Base-by-base conservation (phyloP, 2,888 invertebrate genomes). In the Conchocele bisecta region DNA sequence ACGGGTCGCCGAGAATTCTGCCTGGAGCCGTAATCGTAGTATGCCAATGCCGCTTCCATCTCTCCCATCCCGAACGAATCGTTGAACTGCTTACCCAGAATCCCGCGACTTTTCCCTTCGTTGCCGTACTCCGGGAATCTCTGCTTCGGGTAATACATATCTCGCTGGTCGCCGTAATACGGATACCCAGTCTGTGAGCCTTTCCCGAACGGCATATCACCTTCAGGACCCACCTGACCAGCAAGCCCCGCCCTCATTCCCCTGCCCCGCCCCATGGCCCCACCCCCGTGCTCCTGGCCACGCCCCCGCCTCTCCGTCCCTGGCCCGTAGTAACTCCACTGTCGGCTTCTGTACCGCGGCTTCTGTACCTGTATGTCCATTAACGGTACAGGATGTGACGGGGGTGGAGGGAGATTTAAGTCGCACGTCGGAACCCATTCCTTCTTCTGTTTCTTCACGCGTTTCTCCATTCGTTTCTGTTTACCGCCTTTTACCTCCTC, bases 81-180 rank as follows among this genome's bases (percentile, higher is more conserved):
- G n/a, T n/a, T n/a, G 3, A 20, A 20, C 29, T 59, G 53, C n/a
- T 31, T 11, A 29, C 46, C 44, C 15, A 50, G 33, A 17, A 59
- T 57, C n/a, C 69, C 60, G n/a, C 59, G 33, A 44, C 58, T 56
- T 11, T 48, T 46, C 9, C 20, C 7, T 15, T 59, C 67, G 0
- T 17, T 13, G 13, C 54, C 17, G 31, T 60, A 68, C 5, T 42
- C 50, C 2, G 42, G 15, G n/a, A n/a, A n/a, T n/a, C n/a, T n/a
- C n/a, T n/a, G n/a, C n/a, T n/a, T n/a, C 7, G 69, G 50, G 48
- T 72, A 72, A 53, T 72, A 76, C 28, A 57, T 58, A 37, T 76
- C 76, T 29, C 66, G 60, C 11, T 72, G 65, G 31, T 76, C 76
- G 17, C 72, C 72, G 41, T 61, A 76, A 41, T 76, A 76, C 4